These are phyloP conservation scores for Origma solitaria DNA, from an alignment of 2,113 vertebrate genomes.

Conservation along the genomic window DNA sequence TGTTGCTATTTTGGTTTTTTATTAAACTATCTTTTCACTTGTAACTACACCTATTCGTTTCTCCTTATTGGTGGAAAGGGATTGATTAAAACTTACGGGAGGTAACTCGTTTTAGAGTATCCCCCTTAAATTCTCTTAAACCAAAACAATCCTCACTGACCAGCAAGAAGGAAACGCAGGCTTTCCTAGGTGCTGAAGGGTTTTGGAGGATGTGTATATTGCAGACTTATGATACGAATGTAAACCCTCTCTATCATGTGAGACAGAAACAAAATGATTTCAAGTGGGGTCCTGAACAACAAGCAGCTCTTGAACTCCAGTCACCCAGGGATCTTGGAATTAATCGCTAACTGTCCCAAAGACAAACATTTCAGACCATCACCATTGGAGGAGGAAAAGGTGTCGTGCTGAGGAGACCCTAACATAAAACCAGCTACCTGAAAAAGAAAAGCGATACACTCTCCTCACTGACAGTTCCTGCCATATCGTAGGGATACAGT, in stretches of 20 bases:
- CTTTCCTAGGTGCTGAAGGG: accelerated
- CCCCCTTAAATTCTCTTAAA: not conserved
- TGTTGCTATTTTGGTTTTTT: not conserved
- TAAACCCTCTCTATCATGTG: not conserved
- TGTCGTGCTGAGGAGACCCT: not conserved
- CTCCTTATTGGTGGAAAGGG: not conserved
- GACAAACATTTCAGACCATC: not conserved
- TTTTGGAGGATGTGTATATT: not conserved
- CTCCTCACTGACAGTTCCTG: not conserved
- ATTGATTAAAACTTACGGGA: not conserved
- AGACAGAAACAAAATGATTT: not conserved
- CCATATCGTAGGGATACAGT: accelerated
- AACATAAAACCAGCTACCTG: not conserved
- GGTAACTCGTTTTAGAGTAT: not conserved
- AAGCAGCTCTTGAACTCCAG: not conserved
- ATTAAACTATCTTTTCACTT: not conserved
- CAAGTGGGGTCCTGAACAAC: not conserved
- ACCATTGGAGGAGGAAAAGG: accelerated
- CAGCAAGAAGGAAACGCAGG: not conserved
- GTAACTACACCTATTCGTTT: not conserved
- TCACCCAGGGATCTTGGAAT: not conserved
- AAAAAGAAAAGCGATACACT: accelerated
- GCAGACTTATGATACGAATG: too few species aligned
- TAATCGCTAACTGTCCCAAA: not conserved
- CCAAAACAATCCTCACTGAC: not conserved